phyloP scores from a whole-genome alignment of 2,797 vertebrate genomes.

The Acipenser oxyrinchus region DNA sequence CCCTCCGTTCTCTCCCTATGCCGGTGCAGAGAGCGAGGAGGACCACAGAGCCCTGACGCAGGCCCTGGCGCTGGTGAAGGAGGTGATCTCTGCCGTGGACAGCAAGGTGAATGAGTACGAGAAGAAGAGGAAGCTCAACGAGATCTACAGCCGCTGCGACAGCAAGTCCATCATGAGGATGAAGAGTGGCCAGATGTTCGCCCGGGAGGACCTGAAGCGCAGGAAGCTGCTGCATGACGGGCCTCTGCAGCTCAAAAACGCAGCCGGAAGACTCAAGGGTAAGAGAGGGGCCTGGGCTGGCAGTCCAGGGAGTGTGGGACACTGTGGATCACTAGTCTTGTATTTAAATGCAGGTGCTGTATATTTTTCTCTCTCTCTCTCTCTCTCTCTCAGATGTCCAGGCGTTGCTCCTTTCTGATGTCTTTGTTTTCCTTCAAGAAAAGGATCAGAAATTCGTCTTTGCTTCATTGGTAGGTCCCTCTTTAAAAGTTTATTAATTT shows the following conservation, averaged over 20 bases:
- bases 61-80: conserved; percentile 75
- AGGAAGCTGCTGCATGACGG: conserved; percentile 84
- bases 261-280: conserved; percentile 82
- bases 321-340: too few species aligned
- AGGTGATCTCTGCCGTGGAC: conserved; percentile 80
- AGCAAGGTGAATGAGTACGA: conserved; percentile 86
- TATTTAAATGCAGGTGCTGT: not conserved
- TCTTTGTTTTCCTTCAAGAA: conserved; percentile 90
- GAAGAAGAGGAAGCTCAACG: conserved; percentile 76
- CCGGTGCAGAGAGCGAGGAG: conserved; percentile 63
- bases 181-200: conserved; percentile 93
- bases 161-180: conserved; percentile 93
- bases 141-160: conserved; percentile 80
- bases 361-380: not conserved
- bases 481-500: too few species aligned
- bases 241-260: conserved; percentile 71
- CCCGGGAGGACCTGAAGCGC: conserved; percentile 81
- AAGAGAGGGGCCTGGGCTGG: conserved; percentile 3
- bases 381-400: conserved; percentile 69
- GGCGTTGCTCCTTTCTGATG: conserved; percentile 85
- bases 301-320: too few species aligned
- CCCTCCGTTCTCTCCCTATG: not conserved
- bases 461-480: conserved; percentile 79
- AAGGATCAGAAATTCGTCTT: conserved; percentile 96
- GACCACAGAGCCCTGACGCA: conserved; percentile 73